phyloP scores from a whole-genome alignment of 2,797 vertebrate species.

The Urocyon cinereoargenteus region DNA sequence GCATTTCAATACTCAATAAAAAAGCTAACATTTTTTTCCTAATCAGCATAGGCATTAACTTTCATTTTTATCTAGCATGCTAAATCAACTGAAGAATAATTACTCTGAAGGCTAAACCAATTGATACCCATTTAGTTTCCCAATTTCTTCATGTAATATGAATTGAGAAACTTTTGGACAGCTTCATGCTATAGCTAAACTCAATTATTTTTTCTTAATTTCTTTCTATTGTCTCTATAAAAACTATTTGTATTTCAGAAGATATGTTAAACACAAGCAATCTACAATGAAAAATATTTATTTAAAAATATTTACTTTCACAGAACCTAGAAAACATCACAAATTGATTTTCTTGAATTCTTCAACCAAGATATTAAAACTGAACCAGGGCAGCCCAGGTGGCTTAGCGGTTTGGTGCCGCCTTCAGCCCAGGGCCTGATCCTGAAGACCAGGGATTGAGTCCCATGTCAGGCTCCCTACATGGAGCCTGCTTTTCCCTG shows the following conservation, averaged over 20 bases:
- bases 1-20: constrained; percentile 82
- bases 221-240: constrained; percentile 84
- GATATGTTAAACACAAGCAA: constrained; percentile 47
- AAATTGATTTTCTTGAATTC: constrained; percentile 62
- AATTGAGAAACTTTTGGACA: constrained; percentile 88
- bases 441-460: too few species aligned
- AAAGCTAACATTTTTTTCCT: constrained; percentile 71
- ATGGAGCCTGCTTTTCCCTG: too few species aligned
- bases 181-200: constrained; percentile 84
- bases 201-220: constrained; percentile 88
- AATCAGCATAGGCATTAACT: constrained; percentile 86
- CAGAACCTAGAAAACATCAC: constrained; percentile 69
- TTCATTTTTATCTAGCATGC: constrained; percentile 88
- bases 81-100: constrained; percentile 89
- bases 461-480: too few species aligned
- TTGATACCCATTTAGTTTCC: constrained; percentile 87
- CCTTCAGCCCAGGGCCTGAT: too few species aligned
- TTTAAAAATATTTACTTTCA: constrained; percentile 78
- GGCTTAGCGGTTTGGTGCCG: too few species aligned
- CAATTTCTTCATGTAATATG: constrained; percentile 88
- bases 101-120: constrained; percentile 87
- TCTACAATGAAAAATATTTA: constrained; percentile 48
- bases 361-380: neutral
- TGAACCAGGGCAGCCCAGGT: neutral
- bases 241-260: constrained; percentile 81